A percentile compares a stretch with the other conserved stretches of the same genome.
phyloP scores from a whole-genome alignment of 2,888 invertebrate species.

The Noctua janthina region DNA sequence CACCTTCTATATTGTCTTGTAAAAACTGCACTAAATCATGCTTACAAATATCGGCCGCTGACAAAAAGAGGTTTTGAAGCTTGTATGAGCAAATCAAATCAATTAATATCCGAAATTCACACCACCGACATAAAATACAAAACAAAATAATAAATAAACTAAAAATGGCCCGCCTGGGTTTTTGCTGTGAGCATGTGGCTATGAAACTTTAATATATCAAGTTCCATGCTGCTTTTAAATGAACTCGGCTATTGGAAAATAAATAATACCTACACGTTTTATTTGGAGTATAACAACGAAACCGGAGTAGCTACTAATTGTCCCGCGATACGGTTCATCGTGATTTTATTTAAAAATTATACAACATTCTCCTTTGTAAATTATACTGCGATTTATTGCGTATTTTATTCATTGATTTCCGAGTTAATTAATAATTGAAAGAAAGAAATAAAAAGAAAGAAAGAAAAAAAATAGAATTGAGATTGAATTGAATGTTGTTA shows the following conservation, averaged over 20 bases:
- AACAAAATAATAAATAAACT: conserved; percentile 15
- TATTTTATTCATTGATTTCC: conserved; percentile 7
- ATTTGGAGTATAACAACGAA: conserved; percentile 45
- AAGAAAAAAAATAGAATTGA: too few species aligned
- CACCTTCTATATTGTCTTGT: not conserved
- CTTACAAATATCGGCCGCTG: not conserved
- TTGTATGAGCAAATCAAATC: not conserved
- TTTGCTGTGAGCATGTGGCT: conserved; percentile 44
- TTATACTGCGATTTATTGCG: conserved; percentile 36
- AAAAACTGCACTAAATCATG: not conserved
- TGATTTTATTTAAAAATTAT: conserved; percentile 32
- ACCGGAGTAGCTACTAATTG: conserved; percentile 47
- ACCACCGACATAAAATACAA: not conserved
- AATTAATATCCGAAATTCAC: conserved; percentile 7
- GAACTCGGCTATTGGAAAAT: conserved; percentile 52
- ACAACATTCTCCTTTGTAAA: conserved; percentile 1
- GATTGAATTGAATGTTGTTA: too few species aligned
- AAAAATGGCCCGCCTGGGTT: conserved; percentile 24
- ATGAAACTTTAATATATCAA: conserved; percentile 64
- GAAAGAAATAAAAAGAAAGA: too few species aligned
- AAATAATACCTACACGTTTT: conserved; percentile 53
- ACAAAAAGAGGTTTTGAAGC: not conserved
- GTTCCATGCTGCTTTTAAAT: conserved; percentile 61
- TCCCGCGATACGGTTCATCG: not conserved
- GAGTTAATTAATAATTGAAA: not conserved